Conservation (phyloP, 2,888 invertebrate species). For the Torymus aiolomorphi region DNA sequence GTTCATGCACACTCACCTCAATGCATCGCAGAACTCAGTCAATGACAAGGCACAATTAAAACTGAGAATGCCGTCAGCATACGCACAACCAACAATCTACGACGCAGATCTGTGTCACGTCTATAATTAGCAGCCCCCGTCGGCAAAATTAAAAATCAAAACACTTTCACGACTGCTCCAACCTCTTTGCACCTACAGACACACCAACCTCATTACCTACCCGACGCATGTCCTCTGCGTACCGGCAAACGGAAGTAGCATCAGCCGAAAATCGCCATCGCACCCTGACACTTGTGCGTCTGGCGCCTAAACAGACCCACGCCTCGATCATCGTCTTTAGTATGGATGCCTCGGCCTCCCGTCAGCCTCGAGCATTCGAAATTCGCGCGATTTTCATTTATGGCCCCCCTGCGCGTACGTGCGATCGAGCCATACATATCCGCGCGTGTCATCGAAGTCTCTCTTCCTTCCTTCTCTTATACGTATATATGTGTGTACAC, state of each 20-base stretch:
- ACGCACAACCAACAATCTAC: no score
- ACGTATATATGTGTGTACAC: slow-evolving; percentile 18
- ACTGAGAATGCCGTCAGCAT: no score
- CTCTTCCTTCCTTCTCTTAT: background rate
- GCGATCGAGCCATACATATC: background rate
- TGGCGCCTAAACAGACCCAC: slow-evolving; percentile 18
- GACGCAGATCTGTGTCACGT: no score
- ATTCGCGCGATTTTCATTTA: slow-evolving; percentile 29
- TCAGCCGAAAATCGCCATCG: slow-evolving; percentile 32
- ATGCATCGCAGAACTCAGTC: no score
- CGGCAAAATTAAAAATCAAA: no score
- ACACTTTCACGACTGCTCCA: no score
- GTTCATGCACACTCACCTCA: no score
- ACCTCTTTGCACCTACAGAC: no score
- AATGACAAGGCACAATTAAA: no score
- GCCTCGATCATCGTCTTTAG: background rate
- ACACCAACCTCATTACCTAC: no score
- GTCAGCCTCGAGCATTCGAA: background rate
- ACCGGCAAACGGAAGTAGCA: slow-evolving; percentile 17
- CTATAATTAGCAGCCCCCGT: no score
- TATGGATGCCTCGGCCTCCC: slow-evolving; percentile 18
- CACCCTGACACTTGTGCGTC: background rate
- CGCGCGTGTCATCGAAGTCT: slow-evolving; percentile 34
- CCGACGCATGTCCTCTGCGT: background rate
- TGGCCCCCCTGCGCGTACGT: background rate